A percentile compares a stretch with the other conserved stretches of the same genome.
These are phyloP conservation scores for Pampusana beccarii DNA, from an alignment of 2,113 vertebrate genomes.

Conservation along the genomic window DNA sequence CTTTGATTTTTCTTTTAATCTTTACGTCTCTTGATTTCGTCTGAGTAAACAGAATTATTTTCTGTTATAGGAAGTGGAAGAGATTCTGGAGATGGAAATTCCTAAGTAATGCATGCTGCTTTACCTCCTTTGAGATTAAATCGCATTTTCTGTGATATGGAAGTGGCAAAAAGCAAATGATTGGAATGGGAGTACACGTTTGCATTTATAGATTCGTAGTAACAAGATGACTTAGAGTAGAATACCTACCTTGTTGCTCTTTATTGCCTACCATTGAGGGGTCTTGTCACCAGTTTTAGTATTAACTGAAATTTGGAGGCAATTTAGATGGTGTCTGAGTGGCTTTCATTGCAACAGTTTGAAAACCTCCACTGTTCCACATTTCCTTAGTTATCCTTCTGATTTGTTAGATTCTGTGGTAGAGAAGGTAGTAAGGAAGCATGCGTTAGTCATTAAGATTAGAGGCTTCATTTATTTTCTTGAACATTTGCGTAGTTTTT, in stretches of 20 bases:
- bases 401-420: background rate
- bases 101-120: background rate
- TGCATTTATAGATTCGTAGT: background rate
- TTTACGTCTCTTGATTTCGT: background rate
- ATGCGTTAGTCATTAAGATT: background rate
- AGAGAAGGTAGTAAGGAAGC: background rate
- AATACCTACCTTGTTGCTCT: background rate
- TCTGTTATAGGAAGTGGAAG: background rate
- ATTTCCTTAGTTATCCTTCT: background rate
- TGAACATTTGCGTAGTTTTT: background rate
- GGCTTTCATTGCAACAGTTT: background rate
- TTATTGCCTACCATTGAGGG: background rate
- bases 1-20: background rate
- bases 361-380: background rate
- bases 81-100: background rate
- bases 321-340: background rate
- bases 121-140: background rate
- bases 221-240: background rate
- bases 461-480: background rate
- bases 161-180: background rate
- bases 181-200: background rate
- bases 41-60: background rate
- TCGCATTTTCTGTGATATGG: background rate
- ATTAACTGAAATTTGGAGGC: background rate
- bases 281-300: background rate